Conservation (phyloP, 2,113 vertebrate species). For the Hemiscyllium ocellatum region DNA sequence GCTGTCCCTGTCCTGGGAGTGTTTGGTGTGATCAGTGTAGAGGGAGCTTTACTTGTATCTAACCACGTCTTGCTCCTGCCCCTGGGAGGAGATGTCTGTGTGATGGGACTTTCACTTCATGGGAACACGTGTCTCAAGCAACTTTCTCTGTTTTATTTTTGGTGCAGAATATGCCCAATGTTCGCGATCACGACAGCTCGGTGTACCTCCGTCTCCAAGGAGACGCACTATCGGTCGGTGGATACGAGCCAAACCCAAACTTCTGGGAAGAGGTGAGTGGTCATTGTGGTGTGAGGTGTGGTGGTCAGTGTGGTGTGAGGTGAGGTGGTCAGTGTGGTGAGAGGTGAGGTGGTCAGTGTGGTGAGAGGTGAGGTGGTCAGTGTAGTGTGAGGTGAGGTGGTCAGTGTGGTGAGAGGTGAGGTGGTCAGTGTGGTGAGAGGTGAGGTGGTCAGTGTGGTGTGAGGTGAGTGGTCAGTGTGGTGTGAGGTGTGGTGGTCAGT, state of each 20-base stretch:
- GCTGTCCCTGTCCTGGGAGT: background rate
- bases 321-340: background rate
- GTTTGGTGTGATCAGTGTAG: background rate
- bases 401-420: too few relatives aligned
- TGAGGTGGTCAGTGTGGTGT: background rate
- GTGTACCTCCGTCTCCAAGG: slow-evolving; percentile 96
- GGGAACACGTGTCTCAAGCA: background rate
- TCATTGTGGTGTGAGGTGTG: background rate
- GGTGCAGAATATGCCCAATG: slow-evolving; percentile 90
- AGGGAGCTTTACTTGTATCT: background rate
- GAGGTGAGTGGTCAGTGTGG: too few relatives aligned
- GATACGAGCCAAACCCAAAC: slow-evolving; percentile 87
- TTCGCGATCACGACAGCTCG: slow-evolving; percentile 89
- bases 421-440: too few relatives aligned
- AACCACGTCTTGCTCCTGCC: background rate
- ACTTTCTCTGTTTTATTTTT: background rate
- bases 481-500: background rate
- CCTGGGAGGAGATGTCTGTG: background rate
- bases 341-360: background rate
- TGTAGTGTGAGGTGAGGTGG: background rate
- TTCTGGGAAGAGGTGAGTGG: slow-evolving; percentile 88
- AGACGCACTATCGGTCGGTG: slow-evolving; percentile 92
- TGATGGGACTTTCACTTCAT: background rate
- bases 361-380: background rate
- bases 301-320: background rate